phyloP scores from a whole-genome alignment of 2,888 invertebrate genomes.

The Oscheius sp. region DNA sequence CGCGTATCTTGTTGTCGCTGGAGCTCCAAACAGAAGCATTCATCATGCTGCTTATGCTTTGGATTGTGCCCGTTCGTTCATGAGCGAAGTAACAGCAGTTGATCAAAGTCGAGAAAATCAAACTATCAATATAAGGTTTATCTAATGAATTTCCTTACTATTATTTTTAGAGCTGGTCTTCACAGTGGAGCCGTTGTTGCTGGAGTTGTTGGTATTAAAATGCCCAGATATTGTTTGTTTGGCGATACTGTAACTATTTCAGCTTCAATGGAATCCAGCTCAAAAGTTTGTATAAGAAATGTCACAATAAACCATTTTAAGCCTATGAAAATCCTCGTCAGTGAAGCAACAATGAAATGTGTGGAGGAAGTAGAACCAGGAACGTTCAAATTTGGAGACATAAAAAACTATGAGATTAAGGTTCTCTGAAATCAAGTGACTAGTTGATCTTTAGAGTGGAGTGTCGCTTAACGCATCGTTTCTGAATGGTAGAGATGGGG shows the following conservation, averaged over 20 bases:
- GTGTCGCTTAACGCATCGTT: background rate
- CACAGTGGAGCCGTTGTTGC: conserved; percentile 92
- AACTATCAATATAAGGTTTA: conserved; percentile 20
- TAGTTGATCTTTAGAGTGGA: background rate
- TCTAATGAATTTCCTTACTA: background rate
- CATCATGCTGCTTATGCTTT: conserved; percentile 82
- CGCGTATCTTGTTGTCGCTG: conserved; percentile 97
- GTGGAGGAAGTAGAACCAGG: conserved; percentile 41
- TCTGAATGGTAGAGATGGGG: conserved; percentile 9
- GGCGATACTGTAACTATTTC: conserved; percentile 82
- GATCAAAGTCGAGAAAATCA: conserved; percentile 14
- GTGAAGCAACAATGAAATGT: conserved; percentile 82
- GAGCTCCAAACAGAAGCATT: conserved; percentile 87
- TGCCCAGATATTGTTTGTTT: conserved; percentile 86
- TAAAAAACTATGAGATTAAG: conserved; percentile 34
- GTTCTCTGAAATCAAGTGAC: conserved; percentile 7
- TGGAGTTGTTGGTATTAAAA: conserved; percentile 90
- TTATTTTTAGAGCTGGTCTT: conserved; percentile 75
- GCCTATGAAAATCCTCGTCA: conserved; percentile 92
- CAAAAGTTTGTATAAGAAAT: conserved; percentile 10
- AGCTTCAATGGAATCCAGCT: conserved; percentile 81
- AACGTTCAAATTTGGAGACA: conserved; percentile 40
- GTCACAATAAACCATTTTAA: conserved; percentile 45
- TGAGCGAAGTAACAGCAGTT: conserved; percentile 23
- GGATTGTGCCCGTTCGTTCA: conserved; percentile 63